Base-by-base conservation (phyloP, 1,140 invertebrate genomes). In the Glomeris maerens region DNA sequence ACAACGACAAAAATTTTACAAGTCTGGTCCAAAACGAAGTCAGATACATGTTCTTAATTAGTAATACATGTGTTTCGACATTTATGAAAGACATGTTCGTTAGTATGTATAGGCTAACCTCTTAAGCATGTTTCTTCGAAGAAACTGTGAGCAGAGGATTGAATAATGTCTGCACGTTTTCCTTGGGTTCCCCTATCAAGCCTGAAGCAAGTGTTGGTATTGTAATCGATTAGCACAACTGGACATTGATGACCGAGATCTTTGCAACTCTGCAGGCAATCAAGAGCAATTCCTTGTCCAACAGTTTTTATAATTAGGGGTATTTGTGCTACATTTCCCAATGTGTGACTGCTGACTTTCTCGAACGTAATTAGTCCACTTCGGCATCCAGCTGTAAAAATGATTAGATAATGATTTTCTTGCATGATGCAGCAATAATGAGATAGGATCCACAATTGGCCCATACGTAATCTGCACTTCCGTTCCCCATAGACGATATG, bases 101-200 rank as follows among this genome's bases (percentile, higher is more conserved):
- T 49, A 10, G 14, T 40, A 48, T 20, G 14, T n/a, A 5, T n/a
- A 29, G 31, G 42, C 56, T 53, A 49, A 68, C 69, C 71, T 54
- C 67, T 55, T 3, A 73, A 55, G 44, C 72, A 73, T 31, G 73
- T 66, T 49, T 73, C 73, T 53, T 73, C 72, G 58, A 70, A 73
- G 52, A 70, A 73, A 52, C 65, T 71, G 44, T 65, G 63, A 2
- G 65, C 68, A 36, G 67, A 64, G 27, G 64, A 58, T 10, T 60
- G 54, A 0, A 64, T 61, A 10, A 74, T 56, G 21, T 71, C 68
- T 22, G 63, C 61, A 1, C 63, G 61, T 5, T 70, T 53, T 1
- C 69, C 70, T 57, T 73, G 70, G 3, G 72, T 69, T 53, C 72
- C 73, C 3, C 71, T 55, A 52, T 72, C 70, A 45, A 73, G 55